These are phyloP conservation scores for Silurus aristotelis DNA, from an alignment of 2,797 vertebrate species.

Conservation along the genomic window DNA sequence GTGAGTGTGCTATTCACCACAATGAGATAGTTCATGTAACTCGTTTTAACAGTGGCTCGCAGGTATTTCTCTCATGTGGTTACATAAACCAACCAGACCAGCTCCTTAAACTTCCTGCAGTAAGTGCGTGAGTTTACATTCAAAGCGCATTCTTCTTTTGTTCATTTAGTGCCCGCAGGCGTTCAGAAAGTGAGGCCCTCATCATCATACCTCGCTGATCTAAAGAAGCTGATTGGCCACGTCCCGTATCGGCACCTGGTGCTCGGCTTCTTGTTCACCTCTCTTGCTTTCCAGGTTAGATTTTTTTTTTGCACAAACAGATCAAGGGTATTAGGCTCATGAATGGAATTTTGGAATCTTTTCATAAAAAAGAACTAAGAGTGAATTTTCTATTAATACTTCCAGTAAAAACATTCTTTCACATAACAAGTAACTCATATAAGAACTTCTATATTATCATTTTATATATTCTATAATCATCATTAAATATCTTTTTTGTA, in stretches of 20 bases:
- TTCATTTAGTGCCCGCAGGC: slow-evolving; percentile 53
- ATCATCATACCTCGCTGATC: slow-evolving; percentile 59
- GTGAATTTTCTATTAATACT: not conserved
- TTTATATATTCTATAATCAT: too few relatives aligned
- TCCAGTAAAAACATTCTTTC: not conserved
- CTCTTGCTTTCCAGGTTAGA: slow-evolving; percentile 74
- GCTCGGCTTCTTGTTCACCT: slow-evolving; percentile 70
- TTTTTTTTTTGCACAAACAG: not conserved
- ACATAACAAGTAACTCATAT: not conserved
- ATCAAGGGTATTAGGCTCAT: not conserved
- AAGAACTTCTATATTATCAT: not conserved
- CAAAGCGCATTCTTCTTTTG: not conserved
- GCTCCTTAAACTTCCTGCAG: slow-evolving; percentile 18
- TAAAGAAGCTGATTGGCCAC: slow-evolving; percentile 67
- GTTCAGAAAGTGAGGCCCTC: slow-evolving; percentile 44
- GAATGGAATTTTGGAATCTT: not conserved
- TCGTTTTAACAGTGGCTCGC: not conserved
- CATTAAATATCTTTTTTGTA: not conserved
- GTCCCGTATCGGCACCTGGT: slow-evolving; percentile 68
- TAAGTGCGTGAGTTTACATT: not conserved
- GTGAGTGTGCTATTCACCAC: slow-evolving; percentile 53
- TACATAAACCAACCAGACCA: slow-evolving; percentile 21
- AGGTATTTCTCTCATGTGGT: slow-evolving; percentile 13
- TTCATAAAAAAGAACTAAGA: too few relatives aligned
- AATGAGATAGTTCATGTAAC: not conserved